Percentiles rank a stretch among this genome's conserved stretches.
phyloP scores from a whole-genome alignment of 2,113 vertebrate species.

The Psilopogon haemacephalus region DNA sequence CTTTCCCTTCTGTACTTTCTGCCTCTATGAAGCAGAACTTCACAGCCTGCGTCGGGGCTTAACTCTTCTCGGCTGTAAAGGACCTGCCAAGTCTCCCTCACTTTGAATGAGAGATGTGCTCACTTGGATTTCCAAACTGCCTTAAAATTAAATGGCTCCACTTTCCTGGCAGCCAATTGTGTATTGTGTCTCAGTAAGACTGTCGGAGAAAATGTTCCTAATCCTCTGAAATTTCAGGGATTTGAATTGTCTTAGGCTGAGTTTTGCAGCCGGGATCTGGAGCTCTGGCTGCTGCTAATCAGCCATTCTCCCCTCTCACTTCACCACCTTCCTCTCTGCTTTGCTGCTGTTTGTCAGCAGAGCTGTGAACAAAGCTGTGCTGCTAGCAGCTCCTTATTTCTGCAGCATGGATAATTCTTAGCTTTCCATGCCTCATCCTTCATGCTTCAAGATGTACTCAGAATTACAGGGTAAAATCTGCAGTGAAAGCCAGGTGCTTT shows the following conservation, averaged over 20 bases:
- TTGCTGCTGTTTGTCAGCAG: not conserved
- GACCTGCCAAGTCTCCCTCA: conserved; percentile 39
- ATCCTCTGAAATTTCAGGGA: conserved; percentile 26
- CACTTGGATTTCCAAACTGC: conserved; percentile 53
- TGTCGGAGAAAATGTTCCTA: conserved; percentile 6
- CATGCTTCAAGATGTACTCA: conserved; percentile 8
- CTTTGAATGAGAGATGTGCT: conserved; percentile 44
- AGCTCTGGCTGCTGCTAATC: not conserved
- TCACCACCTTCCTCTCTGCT: not conserved
- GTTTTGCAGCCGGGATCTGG: not conserved
- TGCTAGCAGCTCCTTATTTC: not conserved
- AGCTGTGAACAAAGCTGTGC: not conserved
- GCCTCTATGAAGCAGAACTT: conserved; percentile 14
- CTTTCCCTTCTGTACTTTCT: not conserved
- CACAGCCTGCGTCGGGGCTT: not conserved
- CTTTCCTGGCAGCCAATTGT: conserved; percentile 26
- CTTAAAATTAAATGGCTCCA: conserved; percentile 60
- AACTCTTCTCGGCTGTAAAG: not conserved
- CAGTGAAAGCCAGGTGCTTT: conserved; percentile 39
- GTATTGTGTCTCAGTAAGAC: conserved; percentile 24
- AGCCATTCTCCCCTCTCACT: not conserved
- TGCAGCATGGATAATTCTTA: conserved; percentile 34
- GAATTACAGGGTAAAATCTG: not conserved
- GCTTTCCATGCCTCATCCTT: not conserved
- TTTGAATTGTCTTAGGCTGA: conserved; percentile 27